These are phyloP conservation scores for Leucoptera coffeella DNA, from an alignment of 2,888 invertebrate species.

Conservation along the genomic window DNA sequence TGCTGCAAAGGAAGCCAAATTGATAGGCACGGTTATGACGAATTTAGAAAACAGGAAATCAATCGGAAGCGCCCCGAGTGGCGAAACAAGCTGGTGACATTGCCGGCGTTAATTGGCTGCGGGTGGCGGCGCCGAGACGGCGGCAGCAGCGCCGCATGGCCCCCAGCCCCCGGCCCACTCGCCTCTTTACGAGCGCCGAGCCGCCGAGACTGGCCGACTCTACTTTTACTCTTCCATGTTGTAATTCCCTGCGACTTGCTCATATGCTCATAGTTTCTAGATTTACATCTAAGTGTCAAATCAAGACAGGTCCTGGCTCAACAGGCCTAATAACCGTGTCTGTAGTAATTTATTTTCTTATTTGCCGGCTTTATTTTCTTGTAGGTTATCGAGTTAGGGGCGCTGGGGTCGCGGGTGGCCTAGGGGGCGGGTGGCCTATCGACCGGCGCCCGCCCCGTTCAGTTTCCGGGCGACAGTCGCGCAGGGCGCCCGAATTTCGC, in stretches of 20 bases:
- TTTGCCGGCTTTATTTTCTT: slow-evolving; percentile 47
- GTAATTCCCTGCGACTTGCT: background rate
- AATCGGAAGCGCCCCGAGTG: slow-evolving; percentile 46
- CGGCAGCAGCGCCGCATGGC: slow-evolving; percentile 50
- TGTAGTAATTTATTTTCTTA: slow-evolving; percentile 46
- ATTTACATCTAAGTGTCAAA: too few species aligned
- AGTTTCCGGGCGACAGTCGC: slow-evolving; percentile 58
- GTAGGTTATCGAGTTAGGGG: slow-evolving; percentile 48
- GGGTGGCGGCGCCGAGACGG: slow-evolving; percentile 51
- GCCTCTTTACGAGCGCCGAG: slow-evolving; percentile 38
- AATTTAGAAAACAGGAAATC: slow-evolving; percentile 32
- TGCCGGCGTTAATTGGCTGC: slow-evolving; percentile 51
- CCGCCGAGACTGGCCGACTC: slow-evolving; percentile 29
- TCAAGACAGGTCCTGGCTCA: too few species aligned
- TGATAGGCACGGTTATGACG: too few species aligned
- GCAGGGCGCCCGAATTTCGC: slow-evolving; percentile 55
- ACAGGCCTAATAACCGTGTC: too few species aligned
- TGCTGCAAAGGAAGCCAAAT: slow-evolving; percentile 6
- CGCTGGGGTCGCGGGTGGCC: slow-evolving; percentile 28
- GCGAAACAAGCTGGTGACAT: slow-evolving; percentile 45
- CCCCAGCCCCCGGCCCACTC: slow-evolving; percentile 28
- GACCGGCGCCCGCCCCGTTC: slow-evolving; percentile 47
- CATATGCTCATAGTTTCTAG: background rate
- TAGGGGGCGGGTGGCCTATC: slow-evolving; percentile 44
- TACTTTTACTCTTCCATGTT: slow-evolving; percentile 11